phyloP scores from a whole-genome alignment of 2,888 invertebrate genomes.

The Poecilobothrus nobilitatus region DNA sequence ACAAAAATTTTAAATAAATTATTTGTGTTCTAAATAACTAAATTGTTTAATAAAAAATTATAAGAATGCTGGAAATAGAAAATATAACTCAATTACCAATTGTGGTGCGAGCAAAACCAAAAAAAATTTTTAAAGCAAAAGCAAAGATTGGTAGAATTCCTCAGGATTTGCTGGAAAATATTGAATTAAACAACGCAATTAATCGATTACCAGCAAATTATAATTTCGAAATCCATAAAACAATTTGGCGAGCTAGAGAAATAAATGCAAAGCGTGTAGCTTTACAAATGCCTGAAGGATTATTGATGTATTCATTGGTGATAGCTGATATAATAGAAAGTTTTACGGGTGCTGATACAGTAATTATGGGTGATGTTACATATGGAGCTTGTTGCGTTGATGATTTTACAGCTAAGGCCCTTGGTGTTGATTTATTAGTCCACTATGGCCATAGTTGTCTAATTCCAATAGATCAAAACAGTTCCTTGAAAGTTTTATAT shows the following conservation, averaged over 20 bases:
- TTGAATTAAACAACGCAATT: slow-evolving; percentile 61
- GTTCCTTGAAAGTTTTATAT: slow-evolving; percentile 84
- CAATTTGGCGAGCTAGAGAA: slow-evolving; percentile 89
- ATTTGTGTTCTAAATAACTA: neutral
- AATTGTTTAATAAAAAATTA: neutral
- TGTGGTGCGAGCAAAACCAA: slow-evolving; percentile 69
- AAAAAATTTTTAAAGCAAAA: slow-evolving; percentile 70
- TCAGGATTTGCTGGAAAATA: slow-evolving; percentile 66
- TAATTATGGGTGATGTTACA: slow-evolving; percentile 98
- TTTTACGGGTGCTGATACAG: slow-evolving; percentile 80
- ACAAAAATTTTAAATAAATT: neutral
- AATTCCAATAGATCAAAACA: slow-evolving; percentile 77
- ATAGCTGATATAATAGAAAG: slow-evolving; percentile 87
- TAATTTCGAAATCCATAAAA: slow-evolving; percentile 96
- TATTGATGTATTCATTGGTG: slow-evolving; percentile 85
- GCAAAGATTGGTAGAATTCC: slow-evolving; percentile 73
- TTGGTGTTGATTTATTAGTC: slow-evolving; percentile 82
- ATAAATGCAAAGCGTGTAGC: slow-evolving; percentile 80
- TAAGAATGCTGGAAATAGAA: neutral
- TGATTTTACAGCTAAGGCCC: slow-evolving; percentile 84
- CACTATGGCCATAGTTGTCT: slow-evolving; percentile 99
- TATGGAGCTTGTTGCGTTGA: slow-evolving; percentile 99
- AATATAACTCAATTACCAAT: slow-evolving; percentile 34
- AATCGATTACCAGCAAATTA: slow-evolving; percentile 82
- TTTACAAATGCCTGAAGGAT: slow-evolving; percentile 93